Conservation (phyloP, 2,888 invertebrate genomes). For the Pomacea canaliculata region DNA sequence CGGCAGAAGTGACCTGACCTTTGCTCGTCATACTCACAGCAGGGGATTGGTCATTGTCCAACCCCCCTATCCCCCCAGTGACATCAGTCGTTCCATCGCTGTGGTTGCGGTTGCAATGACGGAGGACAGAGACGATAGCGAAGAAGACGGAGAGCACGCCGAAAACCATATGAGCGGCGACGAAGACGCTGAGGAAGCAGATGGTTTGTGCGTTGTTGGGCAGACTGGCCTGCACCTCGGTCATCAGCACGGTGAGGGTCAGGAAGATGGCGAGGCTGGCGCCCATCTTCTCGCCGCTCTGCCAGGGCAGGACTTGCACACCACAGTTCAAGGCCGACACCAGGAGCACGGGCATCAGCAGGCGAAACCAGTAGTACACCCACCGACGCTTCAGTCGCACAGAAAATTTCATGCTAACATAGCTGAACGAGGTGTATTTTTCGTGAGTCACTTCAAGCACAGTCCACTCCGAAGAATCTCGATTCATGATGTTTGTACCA, state of each 20-base stretch:
- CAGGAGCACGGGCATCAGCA: conserved; percentile 2
- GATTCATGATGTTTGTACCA: background rate
- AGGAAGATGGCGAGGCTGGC: conserved; percentile 8
- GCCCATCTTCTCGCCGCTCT: conserved; percentile 9
- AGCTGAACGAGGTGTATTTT: background rate
- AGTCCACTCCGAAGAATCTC: background rate
- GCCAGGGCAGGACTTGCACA: conserved; percentile 1
- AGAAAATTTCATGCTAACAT: background rate
- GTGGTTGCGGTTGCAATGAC: too few relatives aligned
- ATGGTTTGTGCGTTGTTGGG: conserved; percentile 1
- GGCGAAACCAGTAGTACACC: background rate
- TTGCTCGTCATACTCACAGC: too few relatives aligned
- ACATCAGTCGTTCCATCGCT: too few relatives aligned
- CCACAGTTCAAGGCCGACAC: conserved; percentile 2
- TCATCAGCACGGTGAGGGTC: background rate
- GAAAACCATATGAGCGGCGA: background rate
- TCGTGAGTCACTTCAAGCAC: background rate
- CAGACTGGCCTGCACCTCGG: background rate
- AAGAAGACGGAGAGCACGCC: background rate
- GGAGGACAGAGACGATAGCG: background rate
- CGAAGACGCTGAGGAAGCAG: conserved; percentile 7
- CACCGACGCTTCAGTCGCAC: background rate
- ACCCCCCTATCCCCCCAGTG: too few relatives aligned
- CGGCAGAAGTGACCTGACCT: too few relatives aligned
- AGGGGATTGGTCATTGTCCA: too few relatives aligned